Percentiles rank a stretch among this genome's conserved stretches.
phyloP scores from a whole-genome alignment of 1,140 invertebrate species.

The Eueides isabella region DNA sequence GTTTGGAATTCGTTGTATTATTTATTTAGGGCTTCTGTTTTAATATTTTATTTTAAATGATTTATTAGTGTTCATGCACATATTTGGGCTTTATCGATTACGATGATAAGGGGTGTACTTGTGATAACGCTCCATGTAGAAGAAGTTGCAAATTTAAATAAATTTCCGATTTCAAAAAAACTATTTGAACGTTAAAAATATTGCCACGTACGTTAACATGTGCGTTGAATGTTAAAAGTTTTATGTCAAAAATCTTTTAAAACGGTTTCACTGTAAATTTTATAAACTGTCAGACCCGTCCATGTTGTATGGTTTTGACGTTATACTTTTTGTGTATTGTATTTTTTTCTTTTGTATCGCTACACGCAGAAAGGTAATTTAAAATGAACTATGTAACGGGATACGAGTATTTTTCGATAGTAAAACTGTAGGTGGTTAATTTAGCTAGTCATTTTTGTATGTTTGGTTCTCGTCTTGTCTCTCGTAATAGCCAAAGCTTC shows the following conservation, averaged over 20 bases:
- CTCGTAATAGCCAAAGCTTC: too few species aligned
- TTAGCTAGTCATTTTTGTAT: too few species aligned
- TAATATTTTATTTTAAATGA: neutral
- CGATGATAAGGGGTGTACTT: too few species aligned
- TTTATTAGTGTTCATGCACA: neutral
- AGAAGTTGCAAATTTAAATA: too few species aligned
- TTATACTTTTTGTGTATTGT: neutral
- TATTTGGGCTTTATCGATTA: neutral
- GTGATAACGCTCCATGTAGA: too few species aligned
- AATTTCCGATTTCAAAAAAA: too few species aligned
- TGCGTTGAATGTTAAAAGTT: too few species aligned
- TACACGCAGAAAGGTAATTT: neutral
- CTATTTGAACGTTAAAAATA: too few species aligned
- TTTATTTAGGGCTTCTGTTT: neutral
- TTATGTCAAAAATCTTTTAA: neutral
- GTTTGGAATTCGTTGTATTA: constrained; percentile 22
- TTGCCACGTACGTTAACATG: too few species aligned
- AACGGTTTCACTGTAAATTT: neutral
- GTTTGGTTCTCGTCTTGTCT: too few species aligned
- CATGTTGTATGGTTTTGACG: neutral
- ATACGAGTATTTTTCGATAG: neutral
- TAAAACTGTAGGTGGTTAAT: too few species aligned
- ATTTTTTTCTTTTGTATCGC: too few species aligned
- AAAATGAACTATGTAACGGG: neutral
- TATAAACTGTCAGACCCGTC: neutral